Base-by-base conservation (phyloP, 2,888 invertebrate species). In the Mythimna pallens region DNA sequence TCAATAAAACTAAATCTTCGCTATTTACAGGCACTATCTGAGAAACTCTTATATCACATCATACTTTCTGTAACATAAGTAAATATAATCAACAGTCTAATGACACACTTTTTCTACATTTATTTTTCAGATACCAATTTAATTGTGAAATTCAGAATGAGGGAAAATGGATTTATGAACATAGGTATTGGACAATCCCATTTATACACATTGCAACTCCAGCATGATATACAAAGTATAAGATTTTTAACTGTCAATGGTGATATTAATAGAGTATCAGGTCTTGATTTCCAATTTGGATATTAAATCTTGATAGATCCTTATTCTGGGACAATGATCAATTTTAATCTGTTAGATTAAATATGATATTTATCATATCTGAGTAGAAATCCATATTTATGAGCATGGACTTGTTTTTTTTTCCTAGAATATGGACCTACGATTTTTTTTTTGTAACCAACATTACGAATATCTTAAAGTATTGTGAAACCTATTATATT, bases 161-260 rank as follows among this genome's bases (percentile, higher is more conserved):
- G 86, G 58, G 68, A 83, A 3, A 66, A 57, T 22, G 73, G 78
- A n/a, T 70, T 72, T 36, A 22, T 89, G 70, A 80, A 88, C 52
- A 81, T 91, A 61, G 76, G 70, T 69, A 65, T 92, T 25, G 87
- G 83, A 50, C 79, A 83, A 17, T 86, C 89, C 47, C 74, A 68
- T 76, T 75, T 93, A 65, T 78, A 84, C 22, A 68, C 84, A 50
- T 30, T 91, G n/a, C 71, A 66, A 70, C 75, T 94, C 30, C 84
- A 87, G 73, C 92, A 93, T 77, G 87, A 87, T 68, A 70, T 92
- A 50, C 77, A 88, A 54, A 89, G 88, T 55, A 92, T 95, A 57
- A 89, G 89, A 82, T 94, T 83, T 77, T 78, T 95, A 72, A 84
- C 88, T 25, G 75, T 94, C 8, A 87, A 83, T 70, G 93, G 94